Percentiles rank a stretch among this genome's conserved stretches.
These are phyloP conservation scores for Spisula solida DNA, from an alignment of 2,888 invertebrate genomes.

Conservation along the genomic window DNA sequence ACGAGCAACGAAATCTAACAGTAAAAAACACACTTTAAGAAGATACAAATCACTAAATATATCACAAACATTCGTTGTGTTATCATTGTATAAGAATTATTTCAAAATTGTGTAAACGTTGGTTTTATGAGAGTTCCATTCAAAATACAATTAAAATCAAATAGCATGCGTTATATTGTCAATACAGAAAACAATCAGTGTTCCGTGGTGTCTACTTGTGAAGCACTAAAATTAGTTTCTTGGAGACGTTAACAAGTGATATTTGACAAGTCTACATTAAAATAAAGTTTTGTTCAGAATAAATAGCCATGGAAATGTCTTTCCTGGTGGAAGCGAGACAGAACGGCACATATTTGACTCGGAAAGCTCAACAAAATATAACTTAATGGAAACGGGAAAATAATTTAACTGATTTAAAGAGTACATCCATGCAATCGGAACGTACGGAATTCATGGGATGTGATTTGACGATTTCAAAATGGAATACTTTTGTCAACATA, in stretches of 20 bases:
- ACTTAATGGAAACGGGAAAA: not conserved
- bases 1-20: too few species aligned
- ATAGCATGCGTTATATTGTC: not conserved
- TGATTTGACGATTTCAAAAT: not conserved
- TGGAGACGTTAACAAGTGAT: not conserved
- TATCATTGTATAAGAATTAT: too few species aligned
- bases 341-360: not conserved
- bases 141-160: not conserved
- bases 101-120: not conserved
- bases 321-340: not conserved
- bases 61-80: too few species aligned
- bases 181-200: not conserved
- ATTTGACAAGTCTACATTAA: conserved; percentile 2
- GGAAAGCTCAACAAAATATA: not conserved
- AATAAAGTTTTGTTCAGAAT: not conserved
- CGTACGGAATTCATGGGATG: not conserved
- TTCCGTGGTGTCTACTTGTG: not conserved
- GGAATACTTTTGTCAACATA: not conserved
- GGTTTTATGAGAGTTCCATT: not conserved
- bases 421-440: not conserved
- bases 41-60: too few species aligned
- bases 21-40: too few species aligned
- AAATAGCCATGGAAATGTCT: not conserved
- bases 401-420: not conserved
- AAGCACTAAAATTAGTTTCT: not conserved